Base-by-base conservation (phyloP, 2,888 invertebrate species). In the Tipula helvola region DNA sequence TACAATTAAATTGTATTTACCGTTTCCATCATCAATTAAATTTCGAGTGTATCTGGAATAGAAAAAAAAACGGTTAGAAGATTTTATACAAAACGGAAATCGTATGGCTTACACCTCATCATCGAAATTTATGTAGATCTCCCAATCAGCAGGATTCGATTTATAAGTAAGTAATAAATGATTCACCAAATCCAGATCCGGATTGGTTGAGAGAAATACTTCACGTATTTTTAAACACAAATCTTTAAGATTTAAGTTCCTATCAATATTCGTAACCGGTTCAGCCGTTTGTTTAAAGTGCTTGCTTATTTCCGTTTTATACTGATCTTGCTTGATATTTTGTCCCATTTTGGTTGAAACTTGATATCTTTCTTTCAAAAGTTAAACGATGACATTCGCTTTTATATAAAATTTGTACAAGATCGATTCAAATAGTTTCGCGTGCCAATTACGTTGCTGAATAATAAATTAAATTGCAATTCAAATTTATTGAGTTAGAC, bases 1-100 rank as follows among this genome's bases (percentile, higher is more conserved):
- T 42, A 98, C 94, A 96, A 99, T 98, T 88, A 99, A 92, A 92
- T 99, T 99, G 92, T 98, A 99, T 90, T 97, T 97, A 0, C 98
- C 99, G 90, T 99, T 99, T 3, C 99, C 99, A 87, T 94, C 95
- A 90, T 99, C 98, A 0, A 99, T 97, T 89, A 99, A 92, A 92
- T 99, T 99, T 44, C 99, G 92, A 0, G 99, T 99, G 90, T 99
- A 99, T 90, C 97, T 97, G 28, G 28, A 28, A 28, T 28, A 28
- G 28, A 28, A 28, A 28, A 28, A 28, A 28, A 28, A 28, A 28
- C 28, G 28, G 28, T 1, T 28, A 28, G 2, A 28, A 2, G 1
- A 28, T 28, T 28, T 28, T 1, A 1, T 28, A 28, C 28, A 28
- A 28, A 28, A 28, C 2, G 28, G 28, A 28, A 28, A 28, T 28